Base-by-base conservation (phyloP, 30 jellyfish, hydroid and myxozoan species). In the Rhopilema esculentum region DNA sequence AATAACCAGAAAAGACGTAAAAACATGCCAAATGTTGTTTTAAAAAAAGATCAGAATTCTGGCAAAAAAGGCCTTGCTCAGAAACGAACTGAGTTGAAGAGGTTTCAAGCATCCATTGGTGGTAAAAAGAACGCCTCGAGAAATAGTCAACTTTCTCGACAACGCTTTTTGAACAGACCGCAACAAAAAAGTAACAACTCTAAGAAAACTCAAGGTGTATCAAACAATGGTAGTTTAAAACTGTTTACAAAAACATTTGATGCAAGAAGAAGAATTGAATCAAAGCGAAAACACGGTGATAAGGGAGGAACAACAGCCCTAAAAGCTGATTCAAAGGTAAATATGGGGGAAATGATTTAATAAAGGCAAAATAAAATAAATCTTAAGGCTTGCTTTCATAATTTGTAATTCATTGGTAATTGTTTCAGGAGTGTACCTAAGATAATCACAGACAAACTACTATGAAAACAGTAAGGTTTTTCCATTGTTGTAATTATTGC, bases 221-320 rank as follows among this genome's bases (percentile, higher is more conserved):
- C 4, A 9, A 52, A 49, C 7, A 50, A 49, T 77, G 22, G 1
- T 1, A 51, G 25, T 19, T 23, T 65, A 16, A 86, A 86, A 48
- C 69, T 93, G 49, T 93, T 93, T 69, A 93, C 98, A 20, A 93
- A 93, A 62, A 76, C 71, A 51, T 93, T 93, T 76, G 98, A 93
- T 82, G 98, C 98, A 32, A 81, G 98, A 26, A 52, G 74, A 23
- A 93, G 71, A 61, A 52, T 93, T n/a, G 88, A 79, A 25, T 84
- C 96, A 65, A 90, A 82, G 61, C 74, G 91, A 51, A 80, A 50
- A 80, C n/a, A 66, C 19, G 33, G 27, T 15, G 62, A 78, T 27
- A 29, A 87, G 74, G 15, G 50, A 20, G 80, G 18, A 49, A 68
- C 57, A 16, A 30, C 18, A 4, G 19, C 33, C 27, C 33, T 87